These are phyloP conservation scores for Himantopus leucocephalus DNA, from an alignment of 2,113 vertebrate genomes.

Conservation along the genomic window DNA sequence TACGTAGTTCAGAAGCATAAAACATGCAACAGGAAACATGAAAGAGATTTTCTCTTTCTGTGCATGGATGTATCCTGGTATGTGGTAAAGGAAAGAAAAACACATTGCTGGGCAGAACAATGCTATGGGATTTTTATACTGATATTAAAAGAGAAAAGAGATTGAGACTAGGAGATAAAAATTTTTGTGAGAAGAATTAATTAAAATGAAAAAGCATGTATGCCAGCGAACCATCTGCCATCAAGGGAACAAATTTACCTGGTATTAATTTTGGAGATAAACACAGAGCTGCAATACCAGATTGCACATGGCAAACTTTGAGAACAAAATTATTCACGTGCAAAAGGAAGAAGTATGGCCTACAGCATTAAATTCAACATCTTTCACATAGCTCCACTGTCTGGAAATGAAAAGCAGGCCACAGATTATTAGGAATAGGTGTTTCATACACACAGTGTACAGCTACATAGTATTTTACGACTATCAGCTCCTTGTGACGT, in stretches of 20 bases:
- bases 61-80: neutral
- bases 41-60: neutral
- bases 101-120: neutral
- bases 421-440: neutral
- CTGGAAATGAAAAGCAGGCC: neutral
- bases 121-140: neutral
- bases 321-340: neutral
- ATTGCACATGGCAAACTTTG: neutral
- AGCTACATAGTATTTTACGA: neutral
- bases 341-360: neutral
- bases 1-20: neutral
- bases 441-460: neutral
- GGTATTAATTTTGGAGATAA: constrained; percentile 29
- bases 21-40: neutral
- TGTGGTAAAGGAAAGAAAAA: neutral
- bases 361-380: neutral
- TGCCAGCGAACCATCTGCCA: constrained; percentile 44
- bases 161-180: neutral
- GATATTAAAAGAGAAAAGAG: neutral
- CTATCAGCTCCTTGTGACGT: neutral
- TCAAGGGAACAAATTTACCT: constrained; percentile 32
- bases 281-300: neutral
- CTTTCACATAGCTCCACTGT: neutral
- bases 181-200: neutral
- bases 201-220: neutral